Conservation (phyloP, 2,113 vertebrate species). For the Corythornis madagascariensis region DNA sequence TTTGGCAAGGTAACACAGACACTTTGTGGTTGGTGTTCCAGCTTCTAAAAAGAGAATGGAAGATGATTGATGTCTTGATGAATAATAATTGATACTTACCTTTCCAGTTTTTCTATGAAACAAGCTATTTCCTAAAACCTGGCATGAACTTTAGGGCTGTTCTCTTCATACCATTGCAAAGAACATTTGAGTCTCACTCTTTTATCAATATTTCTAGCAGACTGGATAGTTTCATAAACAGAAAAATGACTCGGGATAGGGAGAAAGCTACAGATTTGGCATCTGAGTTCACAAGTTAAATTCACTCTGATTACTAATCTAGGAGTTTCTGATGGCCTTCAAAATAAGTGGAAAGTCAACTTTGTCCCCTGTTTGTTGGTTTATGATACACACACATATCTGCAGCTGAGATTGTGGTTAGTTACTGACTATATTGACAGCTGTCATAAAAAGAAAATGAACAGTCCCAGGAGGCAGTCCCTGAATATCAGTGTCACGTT, state of each 20-base stretch:
- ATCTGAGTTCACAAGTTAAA: neutral
- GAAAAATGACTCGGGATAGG: neutral
- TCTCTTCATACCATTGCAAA: conserved; percentile 70
- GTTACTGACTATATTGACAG: neutral
- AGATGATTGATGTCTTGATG: conserved; percentile 78
- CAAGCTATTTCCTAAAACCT: conserved; percentile 68
- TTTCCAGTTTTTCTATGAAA: conserved; percentile 59
- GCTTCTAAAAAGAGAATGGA: conserved; percentile 66
- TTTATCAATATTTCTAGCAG: neutral
- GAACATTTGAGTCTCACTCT: conserved; percentile 4
- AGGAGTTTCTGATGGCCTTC: neutral
- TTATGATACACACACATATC: neutral
- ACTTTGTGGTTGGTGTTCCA: conserved; percentile 74
- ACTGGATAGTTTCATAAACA: neutral
- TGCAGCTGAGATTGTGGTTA: neutral
- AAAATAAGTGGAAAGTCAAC: neutral
- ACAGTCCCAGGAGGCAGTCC: neutral
- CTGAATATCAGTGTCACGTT: neutral
- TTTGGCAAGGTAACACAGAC: conserved; percentile 71
- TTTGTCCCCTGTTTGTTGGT: neutral
- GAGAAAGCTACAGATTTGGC: neutral
- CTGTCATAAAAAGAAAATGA: neutral
- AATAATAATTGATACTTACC: conserved; percentile 79
- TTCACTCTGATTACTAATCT: neutral
- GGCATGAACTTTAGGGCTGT: conserved; percentile 72